These are phyloP conservation scores for Dendrophyllia cribrosa DNA, from an alignment of 64 coral and sea anemone species.

Conservation along the genomic window DNA sequence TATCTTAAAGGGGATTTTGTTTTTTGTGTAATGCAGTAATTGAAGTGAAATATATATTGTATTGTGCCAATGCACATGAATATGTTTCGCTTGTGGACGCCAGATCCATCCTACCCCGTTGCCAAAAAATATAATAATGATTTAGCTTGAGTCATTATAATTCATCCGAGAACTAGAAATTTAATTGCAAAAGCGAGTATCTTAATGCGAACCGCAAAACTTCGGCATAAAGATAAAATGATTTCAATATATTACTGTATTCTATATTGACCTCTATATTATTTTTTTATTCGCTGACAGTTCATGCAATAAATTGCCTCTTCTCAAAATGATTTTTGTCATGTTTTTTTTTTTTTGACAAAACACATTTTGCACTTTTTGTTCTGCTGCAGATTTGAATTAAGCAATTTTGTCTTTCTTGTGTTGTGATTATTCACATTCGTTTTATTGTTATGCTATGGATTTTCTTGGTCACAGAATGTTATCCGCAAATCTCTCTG, in stretches of 20 bases:
- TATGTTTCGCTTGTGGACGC: background rate
- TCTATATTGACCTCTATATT: too few species aligned
- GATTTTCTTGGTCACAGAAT: too few species aligned
- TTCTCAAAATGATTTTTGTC: too few species aligned
- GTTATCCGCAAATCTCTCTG: too few species aligned
- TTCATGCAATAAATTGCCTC: background rate
- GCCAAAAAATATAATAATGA: background rate
- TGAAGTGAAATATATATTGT: slow-evolving; percentile 3
- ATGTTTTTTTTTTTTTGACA: too few species aligned
- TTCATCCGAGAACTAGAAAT: slow-evolving; percentile 3
- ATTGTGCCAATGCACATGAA: background rate
- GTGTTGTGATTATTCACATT: too few species aligned
- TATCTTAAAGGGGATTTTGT: background rate
- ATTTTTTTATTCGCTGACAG: background rate
- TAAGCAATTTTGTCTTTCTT: too few species aligned
- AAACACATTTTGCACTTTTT: too few species aligned
- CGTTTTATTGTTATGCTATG: too few species aligned
- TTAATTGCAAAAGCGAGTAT: slow-evolving; percentile 5
- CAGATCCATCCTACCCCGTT: background rate
- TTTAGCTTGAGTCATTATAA: background rate
- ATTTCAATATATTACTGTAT: background rate
- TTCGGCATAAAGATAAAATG: background rate
- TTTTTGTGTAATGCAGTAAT: slow-evolving; percentile 28
- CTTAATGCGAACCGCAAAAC: background rate
- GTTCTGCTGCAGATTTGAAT: too few species aligned